Evolutionary conservation across 1,140 invertebrate species (phyloP).

Genomic region (Drosophila rufa): DNA sequence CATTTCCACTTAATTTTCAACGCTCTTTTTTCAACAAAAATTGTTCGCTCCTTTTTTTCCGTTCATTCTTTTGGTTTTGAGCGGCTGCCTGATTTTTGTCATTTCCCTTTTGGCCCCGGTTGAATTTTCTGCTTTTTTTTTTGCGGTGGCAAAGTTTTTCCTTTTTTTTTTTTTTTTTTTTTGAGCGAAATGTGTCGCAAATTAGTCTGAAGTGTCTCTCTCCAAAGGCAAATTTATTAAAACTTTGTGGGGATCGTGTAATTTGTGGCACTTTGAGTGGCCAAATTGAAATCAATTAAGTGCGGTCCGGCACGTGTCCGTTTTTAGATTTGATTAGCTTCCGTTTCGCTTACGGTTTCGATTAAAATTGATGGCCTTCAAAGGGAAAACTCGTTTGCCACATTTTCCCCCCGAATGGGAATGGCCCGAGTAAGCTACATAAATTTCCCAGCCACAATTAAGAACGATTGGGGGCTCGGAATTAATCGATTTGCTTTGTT

Average conservation of each 20-base stretch:
- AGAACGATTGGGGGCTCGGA: constrained; percentile 11
- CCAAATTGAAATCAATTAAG: constrained; percentile 80
- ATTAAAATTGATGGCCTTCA: constrained; percentile 71
- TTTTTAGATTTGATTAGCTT: constrained; percentile 70
- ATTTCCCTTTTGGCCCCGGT: constrained; percentile 28
- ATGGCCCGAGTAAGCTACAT: constrained; percentile 15
- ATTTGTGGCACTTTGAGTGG: constrained; percentile 71
- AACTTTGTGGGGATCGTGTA: constrained; percentile 52
- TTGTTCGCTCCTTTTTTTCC: constrained; percentile 15
- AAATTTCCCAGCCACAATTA: constrained; percentile 36
- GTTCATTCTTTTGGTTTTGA: constrained; percentile 54
- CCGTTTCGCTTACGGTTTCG: constrained; percentile 36
- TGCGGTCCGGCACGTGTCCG: constrained; percentile 55
- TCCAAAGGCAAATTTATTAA: constrained; percentile 74
- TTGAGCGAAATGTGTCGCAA: constrained; percentile 69
- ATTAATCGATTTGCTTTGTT: constrained; percentile 53
- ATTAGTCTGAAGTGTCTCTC: constrained; percentile 79
- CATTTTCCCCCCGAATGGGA: constrained; percentile 8
- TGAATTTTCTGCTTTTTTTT: constrained; percentile 13
- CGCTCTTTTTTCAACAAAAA: constrained; percentile 48
- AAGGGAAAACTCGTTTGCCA: constrained; percentile 21
- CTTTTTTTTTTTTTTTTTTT: constrained; percentile 26
- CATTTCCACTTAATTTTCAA: constrained; percentile 84
- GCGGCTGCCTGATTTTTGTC: constrained; percentile 50
- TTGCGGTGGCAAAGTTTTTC: constrained; percentile 50